Percentiles rank a stretch among this genome's conserved stretches.
phyloP scores from a whole-genome alignment of 2,888 invertebrate genomes.

The Epirrhoe alternata region DNA sequence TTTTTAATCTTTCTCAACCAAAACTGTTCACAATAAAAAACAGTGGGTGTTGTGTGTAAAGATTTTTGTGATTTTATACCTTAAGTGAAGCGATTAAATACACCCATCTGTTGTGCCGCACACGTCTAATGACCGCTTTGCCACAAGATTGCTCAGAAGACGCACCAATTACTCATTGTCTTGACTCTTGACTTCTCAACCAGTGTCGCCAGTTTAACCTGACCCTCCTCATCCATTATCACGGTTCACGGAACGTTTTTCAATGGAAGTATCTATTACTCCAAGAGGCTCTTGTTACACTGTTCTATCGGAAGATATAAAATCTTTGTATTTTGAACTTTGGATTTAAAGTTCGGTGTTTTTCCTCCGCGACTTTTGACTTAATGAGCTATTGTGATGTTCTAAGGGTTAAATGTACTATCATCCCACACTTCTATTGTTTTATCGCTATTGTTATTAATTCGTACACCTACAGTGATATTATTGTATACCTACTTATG shows the following conservation, averaged over 20 bases:
- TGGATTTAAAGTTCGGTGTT: slow-evolving; percentile 49
- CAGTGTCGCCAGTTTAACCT: slow-evolving; percentile 48
- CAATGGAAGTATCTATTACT: slow-evolving; percentile 49
- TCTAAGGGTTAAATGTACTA: slow-evolving; percentile 53
- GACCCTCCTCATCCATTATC: slow-evolving; percentile 51
- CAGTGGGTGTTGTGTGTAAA: neutral
- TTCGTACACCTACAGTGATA: slow-evolving; percentile 56
- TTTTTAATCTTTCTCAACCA: neutral
- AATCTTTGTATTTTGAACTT: slow-evolving; percentile 47
- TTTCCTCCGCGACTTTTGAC: slow-evolving; percentile 44
- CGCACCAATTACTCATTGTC: slow-evolving; percentile 60
- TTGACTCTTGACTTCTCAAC: slow-evolving; percentile 52
- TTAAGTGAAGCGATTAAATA: slow-evolving; percentile 21
- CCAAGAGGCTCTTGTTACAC: slow-evolving; percentile 41
- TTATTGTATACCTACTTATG: slow-evolving; percentile 54
- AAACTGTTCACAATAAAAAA: neutral
- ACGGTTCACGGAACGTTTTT: slow-evolving; percentile 42
- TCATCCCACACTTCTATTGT: slow-evolving; percentile 73
- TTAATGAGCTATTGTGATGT: slow-evolving; percentile 57
- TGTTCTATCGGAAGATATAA: slow-evolving; percentile 43
- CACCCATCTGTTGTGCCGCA: slow-evolving; percentile 38
- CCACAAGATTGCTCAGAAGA: slow-evolving; percentile 48
- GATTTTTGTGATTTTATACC: neutral
- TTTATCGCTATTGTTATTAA: slow-evolving; percentile 50
- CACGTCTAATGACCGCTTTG: slow-evolving; percentile 40